A percentile compares a stretch with the other conserved stretches of the same genome.
phyloP scores from a whole-genome alignment of 2,797 vertebrate genomes.

The Menidia menidia region DNA sequence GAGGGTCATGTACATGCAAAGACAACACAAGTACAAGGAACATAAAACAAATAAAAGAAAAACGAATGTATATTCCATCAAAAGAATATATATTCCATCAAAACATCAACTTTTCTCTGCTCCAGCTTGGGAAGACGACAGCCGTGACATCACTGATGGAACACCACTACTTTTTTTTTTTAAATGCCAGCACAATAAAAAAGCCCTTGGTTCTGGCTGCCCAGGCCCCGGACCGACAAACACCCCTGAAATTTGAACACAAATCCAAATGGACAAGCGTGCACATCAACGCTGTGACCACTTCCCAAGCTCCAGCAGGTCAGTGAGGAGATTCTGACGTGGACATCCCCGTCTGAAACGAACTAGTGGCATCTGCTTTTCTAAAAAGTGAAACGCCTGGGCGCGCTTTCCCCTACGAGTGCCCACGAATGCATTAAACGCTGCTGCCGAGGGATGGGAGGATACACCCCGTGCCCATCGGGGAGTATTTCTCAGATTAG shows the following conservation, averaged over 20 bases:
- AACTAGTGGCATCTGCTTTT: too few species aligned
- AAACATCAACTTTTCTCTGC: conserved; percentile 35
- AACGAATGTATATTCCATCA: conserved; percentile 3
- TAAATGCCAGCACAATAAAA: too few species aligned
- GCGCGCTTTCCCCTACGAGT: too few species aligned
- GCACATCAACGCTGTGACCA: conserved; percentile 2
- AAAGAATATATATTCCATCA: conserved; percentile 9
- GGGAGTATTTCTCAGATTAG: too few species aligned
- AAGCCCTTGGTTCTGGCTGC: too few species aligned
- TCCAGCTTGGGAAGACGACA: conserved; percentile 34
- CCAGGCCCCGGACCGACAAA: neutral
- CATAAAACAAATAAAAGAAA: neutral
- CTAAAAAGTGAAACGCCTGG: too few species aligned
- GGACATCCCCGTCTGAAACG: too few species aligned
- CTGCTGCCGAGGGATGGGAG: too few species aligned
- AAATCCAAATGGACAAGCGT: neutral
- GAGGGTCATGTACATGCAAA: conserved; percentile 45
- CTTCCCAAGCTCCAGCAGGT: conserved; percentile 44
- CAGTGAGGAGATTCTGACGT: conserved; percentile 40
- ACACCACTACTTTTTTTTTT: too few species aligned
- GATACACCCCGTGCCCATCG: too few species aligned
- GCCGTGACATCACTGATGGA: conserved; percentile 1
- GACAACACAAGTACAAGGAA: conserved; percentile 17
- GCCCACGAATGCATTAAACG: too few species aligned
- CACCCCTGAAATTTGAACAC: conserved; percentile 8